phyloP scores from a whole-genome alignment of 2,797 vertebrate species.

The Calcarius lapponicus region DNA sequence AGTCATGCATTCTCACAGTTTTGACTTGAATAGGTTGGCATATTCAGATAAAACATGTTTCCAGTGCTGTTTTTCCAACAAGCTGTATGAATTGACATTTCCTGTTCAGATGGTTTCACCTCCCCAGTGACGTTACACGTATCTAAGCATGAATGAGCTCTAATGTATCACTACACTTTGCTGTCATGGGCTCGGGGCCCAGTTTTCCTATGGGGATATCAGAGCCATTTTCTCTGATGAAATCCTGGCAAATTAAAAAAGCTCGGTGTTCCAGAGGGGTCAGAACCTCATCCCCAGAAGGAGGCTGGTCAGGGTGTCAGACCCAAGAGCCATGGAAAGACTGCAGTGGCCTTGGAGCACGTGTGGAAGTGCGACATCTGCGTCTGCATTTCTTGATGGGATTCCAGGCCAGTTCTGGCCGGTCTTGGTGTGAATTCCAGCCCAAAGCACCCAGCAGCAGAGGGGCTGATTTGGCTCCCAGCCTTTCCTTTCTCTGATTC shows the following conservation, averaged over 20 bases:
- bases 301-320: neutral
- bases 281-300: neutral
- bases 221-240: neutral
- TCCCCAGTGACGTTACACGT: neutral
- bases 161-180: neutral
- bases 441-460: slow-evolving; percentile 4
- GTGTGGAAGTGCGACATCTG: neutral
- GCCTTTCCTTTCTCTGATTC: neutral
- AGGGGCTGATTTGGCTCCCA: neutral
- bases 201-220: neutral
- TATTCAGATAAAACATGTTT: neutral
- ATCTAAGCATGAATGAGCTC: neutral
- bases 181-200: neutral
- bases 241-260: neutral
- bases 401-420: neutral
- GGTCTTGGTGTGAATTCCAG: neutral
- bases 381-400: neutral
- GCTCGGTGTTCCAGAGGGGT: neutral
- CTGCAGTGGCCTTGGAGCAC: neutral
- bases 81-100: neutral
- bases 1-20: neutral
- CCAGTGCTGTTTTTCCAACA: neutral
- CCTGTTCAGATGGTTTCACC: neutral
- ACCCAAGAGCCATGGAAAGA: neutral
- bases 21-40: neutral